A percentile compares a stretch with the other conserved stretches of the same genome.
phyloP scores from a whole-genome alignment of 2,113 vertebrate genomes.

The Tringa solitaria region DNA sequence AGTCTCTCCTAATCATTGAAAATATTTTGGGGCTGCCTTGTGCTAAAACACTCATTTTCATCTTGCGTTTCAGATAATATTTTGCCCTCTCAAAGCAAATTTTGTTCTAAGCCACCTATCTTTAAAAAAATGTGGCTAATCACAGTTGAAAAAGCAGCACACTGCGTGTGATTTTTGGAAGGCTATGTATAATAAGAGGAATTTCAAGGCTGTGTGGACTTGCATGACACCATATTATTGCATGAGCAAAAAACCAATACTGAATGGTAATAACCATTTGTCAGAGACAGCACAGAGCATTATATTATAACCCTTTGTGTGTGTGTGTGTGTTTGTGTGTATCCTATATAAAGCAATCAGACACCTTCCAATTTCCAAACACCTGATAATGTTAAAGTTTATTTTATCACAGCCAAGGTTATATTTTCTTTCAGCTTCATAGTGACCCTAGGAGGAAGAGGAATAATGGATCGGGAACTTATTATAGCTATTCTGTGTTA shows the following conservation, averaged over 20 bases:
- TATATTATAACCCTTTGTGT: constrained; percentile 16
- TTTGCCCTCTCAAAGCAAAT: not conserved
- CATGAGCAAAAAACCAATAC: constrained; percentile 30
- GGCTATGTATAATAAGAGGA: not conserved
- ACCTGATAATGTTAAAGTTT: constrained; percentile 54
- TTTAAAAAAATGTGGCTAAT: not conserved
- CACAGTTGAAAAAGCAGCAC: not conserved
- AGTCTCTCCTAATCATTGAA: constrained; percentile 45
- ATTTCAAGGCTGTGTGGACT: constrained; percentile 49
- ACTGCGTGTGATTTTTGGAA: not conserved
- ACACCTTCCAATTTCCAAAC: constrained; percentile 56
- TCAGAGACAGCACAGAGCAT: not conserved
- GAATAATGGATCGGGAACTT: constrained; percentile 41
- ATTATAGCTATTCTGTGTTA: constrained; percentile 65
- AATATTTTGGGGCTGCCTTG: constrained; percentile 48
- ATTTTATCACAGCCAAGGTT: constrained; percentile 61
- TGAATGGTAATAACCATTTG: constrained; percentile 40
- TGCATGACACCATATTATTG: constrained; percentile 42
- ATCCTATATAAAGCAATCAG: constrained; percentile 45
- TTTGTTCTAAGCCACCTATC: constrained; percentile 12
- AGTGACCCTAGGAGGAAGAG: constrained; percentile 64
- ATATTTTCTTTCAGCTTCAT: constrained; percentile 48
- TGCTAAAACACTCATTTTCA: not conserved
- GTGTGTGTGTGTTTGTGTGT: not conserved
- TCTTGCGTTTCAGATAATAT: not conserved